Conservation (phyloP, 2,888 invertebrate species). For the Palloptera scutellata region DNA sequence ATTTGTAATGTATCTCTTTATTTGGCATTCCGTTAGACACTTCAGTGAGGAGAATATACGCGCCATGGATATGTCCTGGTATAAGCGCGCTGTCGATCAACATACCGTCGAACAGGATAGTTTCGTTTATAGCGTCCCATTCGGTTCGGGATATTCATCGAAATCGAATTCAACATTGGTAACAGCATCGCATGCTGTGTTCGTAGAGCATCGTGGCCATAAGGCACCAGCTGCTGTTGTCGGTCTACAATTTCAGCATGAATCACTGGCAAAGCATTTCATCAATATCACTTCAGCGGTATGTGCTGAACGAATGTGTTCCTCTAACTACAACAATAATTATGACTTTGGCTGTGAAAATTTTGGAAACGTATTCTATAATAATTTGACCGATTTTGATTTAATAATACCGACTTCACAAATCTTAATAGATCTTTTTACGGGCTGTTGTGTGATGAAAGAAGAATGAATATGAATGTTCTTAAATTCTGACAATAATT, state of each 20-base stretch:
- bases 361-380: no score
- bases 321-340: no score
- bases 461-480: no score
- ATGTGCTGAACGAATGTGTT: no score
- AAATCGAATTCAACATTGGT: conserved; percentile 72
- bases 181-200: conserved; percentile 90
- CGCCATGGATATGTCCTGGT: conserved; percentile 90
- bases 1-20: no score
- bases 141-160: conserved; percentile 63
- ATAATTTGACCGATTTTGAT: no score
- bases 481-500: no score
- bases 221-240: conserved; percentile 90
- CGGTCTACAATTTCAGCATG: conserved; percentile 87
- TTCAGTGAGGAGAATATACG: conserved; percentile 82
- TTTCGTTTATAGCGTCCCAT: conserved; percentile 82
- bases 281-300: conserved; percentile 89
- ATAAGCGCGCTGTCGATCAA: conserved; percentile 89
- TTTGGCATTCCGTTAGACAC: conserved; percentile 69
- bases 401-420: no score
- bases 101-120: conserved; percentile 86
- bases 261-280: conserved; percentile 83
- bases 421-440: no score
- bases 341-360: no score
- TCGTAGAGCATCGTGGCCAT: conserved; percentile 83
- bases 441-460: no score